Evolutionary conservation across 2,113 vertebrate species (phyloP).

Genomic region (Acanthochromis polyacanthus): DNA sequence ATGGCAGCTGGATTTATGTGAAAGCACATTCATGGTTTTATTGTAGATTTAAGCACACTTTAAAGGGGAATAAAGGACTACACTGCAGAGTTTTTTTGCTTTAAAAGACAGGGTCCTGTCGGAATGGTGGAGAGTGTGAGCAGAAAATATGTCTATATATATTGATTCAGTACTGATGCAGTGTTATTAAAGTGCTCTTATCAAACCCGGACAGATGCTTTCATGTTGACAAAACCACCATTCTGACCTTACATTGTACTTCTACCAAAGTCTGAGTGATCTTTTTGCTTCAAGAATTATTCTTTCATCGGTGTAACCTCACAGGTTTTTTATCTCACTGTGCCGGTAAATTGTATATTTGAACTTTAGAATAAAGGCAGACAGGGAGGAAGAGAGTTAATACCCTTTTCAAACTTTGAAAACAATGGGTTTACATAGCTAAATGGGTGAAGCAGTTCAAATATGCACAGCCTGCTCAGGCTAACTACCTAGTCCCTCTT

Average conservation of each 20-base stretch:
- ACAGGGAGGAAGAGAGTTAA: slow-evolving; percentile 10
- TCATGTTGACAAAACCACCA: slow-evolving; percentile 17
- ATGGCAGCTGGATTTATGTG: slow-evolving; percentile 69
- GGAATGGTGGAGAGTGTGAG: slow-evolving; percentile 23
- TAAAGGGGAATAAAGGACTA: slow-evolving; percentile 60
- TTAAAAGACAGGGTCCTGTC: slow-evolving; percentile 43
- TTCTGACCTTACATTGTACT: slow-evolving; percentile 3
- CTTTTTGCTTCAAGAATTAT: slow-evolving; percentile 11
- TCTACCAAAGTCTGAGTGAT: slow-evolving; percentile 21
- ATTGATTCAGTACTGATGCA: slow-evolving; percentile 31
- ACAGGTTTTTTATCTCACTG: neutral
- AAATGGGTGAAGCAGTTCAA: slow-evolving; percentile 51
- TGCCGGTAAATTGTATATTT: slow-evolving; percentile 4
- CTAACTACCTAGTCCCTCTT: slow-evolving; percentile 20
- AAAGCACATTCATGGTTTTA: slow-evolving; percentile 66
- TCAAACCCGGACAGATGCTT: slow-evolving; percentile 37
- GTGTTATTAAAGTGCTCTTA: slow-evolving; percentile 10
- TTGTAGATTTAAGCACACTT: slow-evolving; percentile 69
- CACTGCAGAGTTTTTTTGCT: slow-evolving; percentile 47
- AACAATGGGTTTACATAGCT: slow-evolving; percentile 32
- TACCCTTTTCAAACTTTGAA: slow-evolving; percentile 20
- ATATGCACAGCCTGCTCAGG: slow-evolving; percentile 32
- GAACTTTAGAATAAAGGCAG: neutral
- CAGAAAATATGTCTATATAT: slow-evolving; percentile 30
- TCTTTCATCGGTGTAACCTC: neutral